These are phyloP conservation scores for Psilopogon haemacephalus DNA, from an alignment of 2,113 vertebrate species.

Conservation along the genomic window DNA sequence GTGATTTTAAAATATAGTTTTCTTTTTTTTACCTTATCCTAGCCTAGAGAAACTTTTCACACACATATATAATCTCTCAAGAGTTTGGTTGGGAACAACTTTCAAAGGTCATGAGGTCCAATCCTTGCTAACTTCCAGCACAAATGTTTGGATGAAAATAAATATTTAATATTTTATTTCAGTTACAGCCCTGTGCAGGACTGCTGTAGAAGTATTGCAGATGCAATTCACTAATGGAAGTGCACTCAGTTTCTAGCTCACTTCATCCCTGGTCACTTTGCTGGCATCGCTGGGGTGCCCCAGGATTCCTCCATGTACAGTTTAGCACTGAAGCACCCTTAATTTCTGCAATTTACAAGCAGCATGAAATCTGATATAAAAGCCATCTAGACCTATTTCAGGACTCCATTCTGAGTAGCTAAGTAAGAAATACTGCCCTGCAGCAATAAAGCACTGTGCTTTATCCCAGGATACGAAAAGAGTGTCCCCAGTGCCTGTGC, in stretches of 20 bases:
- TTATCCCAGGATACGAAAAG: accelerated
- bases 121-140: neutral
- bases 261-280: neutral
- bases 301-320: neutral
- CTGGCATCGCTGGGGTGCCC: neutral
- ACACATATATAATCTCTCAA: neutral
- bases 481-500: neutral
- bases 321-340: neutral
- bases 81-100: neutral
- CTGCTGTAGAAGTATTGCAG: neutral
- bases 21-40: neutral
- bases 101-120: neutral
- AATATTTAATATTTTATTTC: neutral
- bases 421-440: neutral
- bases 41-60: neutral
- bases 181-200: neutral
- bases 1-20: neutral
- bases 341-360: neutral
- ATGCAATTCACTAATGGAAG: neutral
- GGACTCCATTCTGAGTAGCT: neutral
- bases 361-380: neutral
- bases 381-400: neutral
- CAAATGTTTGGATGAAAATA: neutral
- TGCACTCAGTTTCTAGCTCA: neutral
- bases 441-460: neutral